Evolutionary conservation across 2,888 invertebrate species (phyloP), one percentile per base, ranked within the genome.

Genomic region (Leucophenga maculata): DNA sequence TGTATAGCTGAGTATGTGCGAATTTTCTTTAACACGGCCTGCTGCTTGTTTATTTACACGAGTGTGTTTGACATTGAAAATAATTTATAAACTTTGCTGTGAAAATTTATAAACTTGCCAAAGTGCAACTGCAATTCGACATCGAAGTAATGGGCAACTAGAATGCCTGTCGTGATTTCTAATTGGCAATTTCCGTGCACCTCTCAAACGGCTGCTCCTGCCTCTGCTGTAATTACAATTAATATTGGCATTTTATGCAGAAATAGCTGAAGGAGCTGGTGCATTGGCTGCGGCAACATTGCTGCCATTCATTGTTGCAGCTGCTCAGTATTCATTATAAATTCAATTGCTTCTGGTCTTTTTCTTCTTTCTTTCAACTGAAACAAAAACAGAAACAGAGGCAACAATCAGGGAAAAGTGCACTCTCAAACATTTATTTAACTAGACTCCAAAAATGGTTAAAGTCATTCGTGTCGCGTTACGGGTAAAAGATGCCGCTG

Each of bases 391-490:
- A 6, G 8, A 50, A 65, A 52, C 60, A 60, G 20, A n/a, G n/a
- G 9, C 20, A 44, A 44, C 20, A 60, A 18, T 26, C 60, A 60
- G 60, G 18, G n/a, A 44, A 14, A 44, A 60, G 13, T 16, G 52
- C 39, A n/a, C 52, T 26, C 52, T n/a, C 52, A n/a, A n/a, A 32
- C 65, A 65, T 54, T 54, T 75, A 81, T 79, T 81, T 82, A 82
- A 83, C 83, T 82, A 84, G 82, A 77, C 80, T 76, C 83, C 84
- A 80, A 86, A 86, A 85, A 85, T 84, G 86, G 86, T 81, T 79
- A 80, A 80, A 86, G 78, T 79, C 82, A 83, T 82, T 81, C 80
- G 83, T 83, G 80, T 81, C 75, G 72, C 70, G 71, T 64, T 64
- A 52, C 46, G 60, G 14, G 59, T 31, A 59, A 55, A 22, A 62